Conservation (phyloP, 2,888 invertebrate species). For the Aplocera efformata region DNA sequence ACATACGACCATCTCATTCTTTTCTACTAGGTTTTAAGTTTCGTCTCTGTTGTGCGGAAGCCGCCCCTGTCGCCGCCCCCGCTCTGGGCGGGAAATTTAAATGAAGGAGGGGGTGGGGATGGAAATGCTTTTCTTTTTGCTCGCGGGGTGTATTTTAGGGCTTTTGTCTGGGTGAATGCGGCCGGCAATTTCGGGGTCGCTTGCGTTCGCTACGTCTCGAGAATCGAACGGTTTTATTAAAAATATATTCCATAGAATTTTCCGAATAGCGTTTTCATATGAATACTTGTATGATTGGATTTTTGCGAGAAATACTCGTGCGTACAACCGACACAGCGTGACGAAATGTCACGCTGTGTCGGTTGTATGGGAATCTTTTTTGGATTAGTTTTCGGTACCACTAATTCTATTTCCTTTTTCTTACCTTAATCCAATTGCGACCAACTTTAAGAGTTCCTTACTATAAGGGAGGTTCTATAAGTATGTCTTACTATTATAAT, state of each 20-base stretch:
- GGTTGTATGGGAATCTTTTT: no score
- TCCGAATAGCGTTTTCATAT: no score
- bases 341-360: no score
- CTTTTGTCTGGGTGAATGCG: conserved; percentile 80
- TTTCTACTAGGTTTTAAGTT: conserved; percentile 71
- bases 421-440: no score
- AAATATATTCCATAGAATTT: conserved; percentile 19
- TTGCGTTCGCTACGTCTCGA: conserved; percentile 65
- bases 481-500: no score
- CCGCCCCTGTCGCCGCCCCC: conserved; percentile 78
- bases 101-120: conserved; percentile 74
- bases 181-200: conserved; percentile 78
- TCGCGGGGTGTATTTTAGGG: conserved; percentile 75
- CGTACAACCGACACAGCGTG: no score
- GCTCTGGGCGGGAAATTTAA: conserved; percentile 76
- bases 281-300: no score
- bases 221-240: conserved; percentile 50
- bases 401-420: no score
- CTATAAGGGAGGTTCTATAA: no score
- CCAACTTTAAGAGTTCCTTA: no score
- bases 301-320: no score
- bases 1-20: conserved; percentile 77
- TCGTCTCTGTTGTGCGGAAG: conserved; percentile 72
- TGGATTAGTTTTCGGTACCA: no score
- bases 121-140: conserved; percentile 78